Percentiles rank a stretch among this genome's conserved stretches.
These are phyloP conservation scores for Argopecten irradians DNA, from an alignment of 1,140 invertebrate species.

Conservation along the genomic window DNA sequence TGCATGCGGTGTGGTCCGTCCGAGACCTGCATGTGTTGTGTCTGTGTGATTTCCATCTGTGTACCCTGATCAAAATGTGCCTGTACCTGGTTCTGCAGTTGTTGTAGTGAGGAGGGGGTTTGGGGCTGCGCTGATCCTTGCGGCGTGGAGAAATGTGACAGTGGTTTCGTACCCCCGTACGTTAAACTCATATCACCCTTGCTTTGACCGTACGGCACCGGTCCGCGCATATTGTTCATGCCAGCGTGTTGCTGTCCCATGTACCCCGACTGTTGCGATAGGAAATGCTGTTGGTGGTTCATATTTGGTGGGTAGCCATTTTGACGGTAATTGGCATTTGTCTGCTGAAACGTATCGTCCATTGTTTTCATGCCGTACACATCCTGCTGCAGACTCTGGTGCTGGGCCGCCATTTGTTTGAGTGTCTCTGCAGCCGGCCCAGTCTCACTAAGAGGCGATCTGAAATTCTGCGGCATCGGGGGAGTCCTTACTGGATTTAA, in stretches of 20 bases:
- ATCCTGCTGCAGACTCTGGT: conserved; percentile 86
- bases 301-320: conserved; percentile 42
- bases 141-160: conserved; percentile 68
- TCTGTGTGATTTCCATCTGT: conserved; percentile 73
- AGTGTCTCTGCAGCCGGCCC: conserved; percentile 94
- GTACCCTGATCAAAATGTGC: conserved; percentile 69
- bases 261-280: neutral
- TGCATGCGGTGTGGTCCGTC: conserved; percentile 79
- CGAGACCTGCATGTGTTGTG: conserved; percentile 72
- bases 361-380: conserved; percentile 33
- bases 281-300: neutral
- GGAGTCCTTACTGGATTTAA: conserved; percentile 56
- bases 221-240: conserved; percentile 46
- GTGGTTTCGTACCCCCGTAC: conserved; percentile 70
- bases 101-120: conserved; percentile 71
- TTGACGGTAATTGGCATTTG: conserved; percentile 28
- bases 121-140: conserved; percentile 41
- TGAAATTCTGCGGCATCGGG: conserved; percentile 47
- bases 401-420: conserved; percentile 97
- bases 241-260: conserved; percentile 40
- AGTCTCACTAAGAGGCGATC: conserved; percentile 53
- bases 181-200: conserved; percentile 53
- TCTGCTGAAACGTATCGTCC: conserved; percentile 27
- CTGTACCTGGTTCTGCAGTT: conserved; percentile 75
- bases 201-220: conserved; percentile 45